These are phyloP conservation scores for Circaetus cinerascens DNA, from an alignment of 2,113 vertebrate species.

Conservation along the genomic window DNA sequence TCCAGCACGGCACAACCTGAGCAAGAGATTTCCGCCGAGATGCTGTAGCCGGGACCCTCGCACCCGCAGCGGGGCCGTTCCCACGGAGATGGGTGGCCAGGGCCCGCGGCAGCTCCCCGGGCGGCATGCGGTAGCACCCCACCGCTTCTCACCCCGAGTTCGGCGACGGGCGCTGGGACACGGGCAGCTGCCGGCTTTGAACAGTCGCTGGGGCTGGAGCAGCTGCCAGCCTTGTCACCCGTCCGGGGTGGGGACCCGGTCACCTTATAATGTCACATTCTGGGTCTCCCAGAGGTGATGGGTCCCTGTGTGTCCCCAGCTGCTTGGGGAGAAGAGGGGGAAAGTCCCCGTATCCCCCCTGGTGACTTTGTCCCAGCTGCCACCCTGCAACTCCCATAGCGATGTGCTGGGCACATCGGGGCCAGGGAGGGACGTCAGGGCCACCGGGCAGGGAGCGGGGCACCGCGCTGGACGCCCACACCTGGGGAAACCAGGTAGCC, in stretches of 20 bases:
- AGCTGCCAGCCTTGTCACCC: not conserved
- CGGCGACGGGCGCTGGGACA: not conserved
- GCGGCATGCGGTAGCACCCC: not conserved
- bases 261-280: not conserved
- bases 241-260: accelerated
- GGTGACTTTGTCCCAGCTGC: not conserved
- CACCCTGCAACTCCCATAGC: not conserved
- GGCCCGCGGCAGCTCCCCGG: accelerated
- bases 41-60: constrained; percentile 26
- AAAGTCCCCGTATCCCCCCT: not conserved
- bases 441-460: not conserved
- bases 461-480: not conserved
- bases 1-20: constrained; percentile 60
- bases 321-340: not conserved
- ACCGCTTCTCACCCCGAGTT: accelerated
- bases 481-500: no score
- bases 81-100: not conserved
- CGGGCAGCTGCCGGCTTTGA: not conserved
- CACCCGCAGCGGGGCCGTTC: not conserved
- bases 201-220: not conserved
- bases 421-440: no score
- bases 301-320: not conserved
- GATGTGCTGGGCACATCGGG: accelerated
- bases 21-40: constrained; percentile 18
- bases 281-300: not conserved